A percentile compares a stretch with the other conserved stretches of the same genome.
Evolutionary conservation across 2,797 vertebrate species (phyloP).

Genomic region (Ctenosaura bakeri): DNA sequence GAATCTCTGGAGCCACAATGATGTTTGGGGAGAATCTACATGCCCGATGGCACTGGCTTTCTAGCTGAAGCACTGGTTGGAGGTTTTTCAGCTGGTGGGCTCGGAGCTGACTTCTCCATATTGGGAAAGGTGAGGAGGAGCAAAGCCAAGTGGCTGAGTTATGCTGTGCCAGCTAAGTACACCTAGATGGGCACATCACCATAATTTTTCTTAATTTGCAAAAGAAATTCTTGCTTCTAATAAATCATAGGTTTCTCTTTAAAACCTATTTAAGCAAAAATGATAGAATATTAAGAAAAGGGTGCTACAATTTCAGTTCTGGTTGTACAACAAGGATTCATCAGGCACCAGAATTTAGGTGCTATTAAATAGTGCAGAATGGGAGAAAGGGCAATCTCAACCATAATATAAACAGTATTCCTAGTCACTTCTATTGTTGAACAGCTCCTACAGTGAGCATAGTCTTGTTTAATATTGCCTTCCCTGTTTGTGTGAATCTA

Average conservation of each 20-base stretch:
- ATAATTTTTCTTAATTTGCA: background rate
- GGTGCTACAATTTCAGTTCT: background rate
- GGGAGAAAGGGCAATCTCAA: background rate
- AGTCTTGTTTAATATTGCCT: background rate
- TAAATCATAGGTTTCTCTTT: background rate
- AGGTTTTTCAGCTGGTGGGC: no score
- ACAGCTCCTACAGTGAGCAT: background rate
- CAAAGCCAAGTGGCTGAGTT: no score
- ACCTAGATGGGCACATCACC: no score
- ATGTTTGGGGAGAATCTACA: no score
- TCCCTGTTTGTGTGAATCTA: background rate
- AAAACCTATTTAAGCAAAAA: background rate
- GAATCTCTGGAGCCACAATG: no score
- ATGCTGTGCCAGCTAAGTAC: no score
- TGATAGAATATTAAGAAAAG: constrained; percentile 1
- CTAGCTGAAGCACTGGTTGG: no score
- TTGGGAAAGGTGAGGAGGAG: no score
- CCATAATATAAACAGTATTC: background rate
- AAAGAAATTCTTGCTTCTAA: background rate
- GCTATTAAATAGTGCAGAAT: background rate
- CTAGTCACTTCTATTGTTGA: background rate
- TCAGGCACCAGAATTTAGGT: background rate
- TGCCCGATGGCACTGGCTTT: no score
- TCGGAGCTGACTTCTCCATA: no score
- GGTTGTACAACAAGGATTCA: background rate